Conservation (phyloP, 2,888 invertebrate genomes). For the Euplagia quadripunctaria region DNA sequence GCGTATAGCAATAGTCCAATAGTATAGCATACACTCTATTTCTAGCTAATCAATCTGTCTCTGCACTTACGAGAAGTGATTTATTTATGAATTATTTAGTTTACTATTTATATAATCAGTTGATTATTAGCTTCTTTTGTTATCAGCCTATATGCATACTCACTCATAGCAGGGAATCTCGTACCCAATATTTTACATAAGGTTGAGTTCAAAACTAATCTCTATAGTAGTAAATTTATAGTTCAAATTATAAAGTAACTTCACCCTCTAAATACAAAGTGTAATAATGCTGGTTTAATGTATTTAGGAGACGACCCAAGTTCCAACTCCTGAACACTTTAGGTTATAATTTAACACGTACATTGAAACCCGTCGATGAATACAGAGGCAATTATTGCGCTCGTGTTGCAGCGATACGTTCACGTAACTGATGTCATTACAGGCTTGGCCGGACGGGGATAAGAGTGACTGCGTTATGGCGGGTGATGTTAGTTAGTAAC, state of each 20-base stretch:
- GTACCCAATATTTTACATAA: background rate
- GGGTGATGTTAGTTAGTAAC: background rate
- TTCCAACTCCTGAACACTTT: background rate
- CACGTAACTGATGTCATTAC: constrained; percentile 21
- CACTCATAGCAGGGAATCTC: background rate
- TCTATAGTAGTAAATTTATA: background rate
- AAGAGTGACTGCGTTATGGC: background rate
- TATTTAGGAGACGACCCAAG: background rate
- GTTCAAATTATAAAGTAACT: background rate
- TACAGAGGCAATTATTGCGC: constrained; percentile 25
- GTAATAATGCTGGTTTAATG: background rate
- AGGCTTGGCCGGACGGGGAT: background rate
- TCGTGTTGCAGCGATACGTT: background rate
- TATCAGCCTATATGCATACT: background rate
- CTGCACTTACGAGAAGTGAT: no score
- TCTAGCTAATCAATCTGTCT: no score
- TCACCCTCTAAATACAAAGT: background rate
- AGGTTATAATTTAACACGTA: constrained; percentile 2
- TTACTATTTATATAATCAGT: no score
- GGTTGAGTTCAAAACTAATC: background rate
- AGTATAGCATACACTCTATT: no score
- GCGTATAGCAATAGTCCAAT: no score
- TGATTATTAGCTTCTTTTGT: no score
- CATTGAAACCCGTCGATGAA: constrained; percentile 18
- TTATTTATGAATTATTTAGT: no score